Evolutionary conservation across 2,888 invertebrate species (phyloP), one percentile per base, ranked within the genome.

Genomic region (Chymomyza procnemis): DNA sequence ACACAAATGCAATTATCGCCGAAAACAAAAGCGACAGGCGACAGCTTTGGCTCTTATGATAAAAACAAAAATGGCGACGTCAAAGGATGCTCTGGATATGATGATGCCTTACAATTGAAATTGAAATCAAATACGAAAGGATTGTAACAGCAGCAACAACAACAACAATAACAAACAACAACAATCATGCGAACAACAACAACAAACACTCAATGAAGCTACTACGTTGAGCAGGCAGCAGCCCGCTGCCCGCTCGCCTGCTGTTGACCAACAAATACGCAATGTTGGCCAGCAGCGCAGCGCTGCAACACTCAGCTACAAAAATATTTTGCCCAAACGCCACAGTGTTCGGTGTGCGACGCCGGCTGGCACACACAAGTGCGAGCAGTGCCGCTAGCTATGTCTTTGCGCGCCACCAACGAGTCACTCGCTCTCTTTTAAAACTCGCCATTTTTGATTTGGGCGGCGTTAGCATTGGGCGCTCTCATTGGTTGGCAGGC

Each of bases 361-460:
- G n/a, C 12, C 48, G 47, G 6, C 22, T n/a, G 12, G 30, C 30
- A 22, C 9, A 3, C 1, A 6, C 9, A 18, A 56, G 19, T 56
- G 34, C 47, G 46, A 87, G 66, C 68, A 76, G 66, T 76, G 72
- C 59, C 26, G 58, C 57, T 59, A 63, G 64, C 58, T 58, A 52
- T 16, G 1, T 30, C 3, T 30, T n/a, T 19, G 14, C 14, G 47
- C 50, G 30, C 50, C 50, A 6, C 26, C 3, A 61, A 41, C 34
- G 6, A 19, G 46, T 46, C 64, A 55, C 19, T 65, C 67, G 71
- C 64, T 84, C 85, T 74, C 81, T 73, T 76, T 74, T 61, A 74
- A 73, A 80, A 78, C 85, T 87, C 90, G 90, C 90, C 90, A 90
- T 90, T 90, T 90, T 90, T 84, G 78, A 88, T 90, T 82, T 79